These are phyloP conservation scores for Oreochromis mossambicus DNA, from an alignment of 2,797 vertebrate species.

Conservation along the genomic window DNA sequence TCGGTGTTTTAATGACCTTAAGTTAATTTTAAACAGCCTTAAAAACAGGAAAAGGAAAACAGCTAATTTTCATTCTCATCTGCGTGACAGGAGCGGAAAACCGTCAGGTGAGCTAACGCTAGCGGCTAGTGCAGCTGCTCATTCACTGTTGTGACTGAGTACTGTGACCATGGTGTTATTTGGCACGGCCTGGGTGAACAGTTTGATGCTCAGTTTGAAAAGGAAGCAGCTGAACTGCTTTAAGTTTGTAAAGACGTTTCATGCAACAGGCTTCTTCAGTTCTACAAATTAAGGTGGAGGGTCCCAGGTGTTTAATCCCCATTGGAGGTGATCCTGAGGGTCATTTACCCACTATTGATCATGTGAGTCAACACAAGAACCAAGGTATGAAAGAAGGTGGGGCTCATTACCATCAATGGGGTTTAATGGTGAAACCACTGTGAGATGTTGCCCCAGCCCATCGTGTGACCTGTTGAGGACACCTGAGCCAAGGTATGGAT, in stretches of 20 bases:
- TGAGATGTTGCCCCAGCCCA: background rate
- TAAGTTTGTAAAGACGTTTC: background rate
- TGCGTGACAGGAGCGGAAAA: background rate
- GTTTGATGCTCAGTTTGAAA: background rate
- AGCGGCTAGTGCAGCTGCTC: background rate
- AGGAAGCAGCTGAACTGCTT: background rate
- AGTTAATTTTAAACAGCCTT: background rate
- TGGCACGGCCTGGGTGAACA: background rate
- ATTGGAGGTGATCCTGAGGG: background rate
- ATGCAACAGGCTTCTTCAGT: background rate
- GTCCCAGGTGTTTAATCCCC: background rate
- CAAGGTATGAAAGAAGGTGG: background rate
- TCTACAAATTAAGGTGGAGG: background rate
- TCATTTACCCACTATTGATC: background rate
- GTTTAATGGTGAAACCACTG: background rate
- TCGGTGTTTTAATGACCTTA: background rate
- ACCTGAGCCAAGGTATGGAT: background rate
- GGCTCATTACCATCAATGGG: background rate
- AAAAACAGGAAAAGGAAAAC: background rate
- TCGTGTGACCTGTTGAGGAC: background rate
- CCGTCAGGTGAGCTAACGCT: background rate
- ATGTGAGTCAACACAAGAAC: background rate
- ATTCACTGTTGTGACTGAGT: background rate
- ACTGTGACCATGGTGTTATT: background rate
- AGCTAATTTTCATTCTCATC: background rate